phyloP scores from a whole-genome alignment of 2,797 vertebrate species.

The Numenius phaeopus region DNA sequence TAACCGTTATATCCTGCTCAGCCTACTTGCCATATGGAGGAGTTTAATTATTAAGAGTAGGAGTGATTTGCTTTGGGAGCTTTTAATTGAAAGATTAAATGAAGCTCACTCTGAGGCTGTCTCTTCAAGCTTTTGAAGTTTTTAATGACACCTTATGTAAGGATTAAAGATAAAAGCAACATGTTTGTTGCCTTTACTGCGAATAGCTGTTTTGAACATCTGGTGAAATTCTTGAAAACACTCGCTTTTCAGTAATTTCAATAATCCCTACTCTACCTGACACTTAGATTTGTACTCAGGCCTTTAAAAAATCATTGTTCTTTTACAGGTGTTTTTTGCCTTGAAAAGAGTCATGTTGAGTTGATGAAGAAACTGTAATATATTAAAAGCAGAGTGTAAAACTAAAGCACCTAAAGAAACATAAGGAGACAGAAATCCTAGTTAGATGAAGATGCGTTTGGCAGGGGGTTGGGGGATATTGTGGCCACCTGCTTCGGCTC shows the following conservation, averaged over 20 bases:
- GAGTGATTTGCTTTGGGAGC: conserved; percentile 55
- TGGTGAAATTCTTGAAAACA: not conserved
- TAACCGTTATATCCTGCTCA: conserved; percentile 51
- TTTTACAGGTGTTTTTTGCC: not conserved
- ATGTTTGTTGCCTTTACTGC: not conserved
- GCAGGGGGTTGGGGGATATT: not conserved
- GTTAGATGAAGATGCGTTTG: not conserved
- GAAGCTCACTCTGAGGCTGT: conserved; percentile 7
- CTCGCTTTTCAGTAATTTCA: not conserved
- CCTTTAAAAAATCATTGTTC: not conserved
- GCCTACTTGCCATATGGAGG: conserved; percentile 67
- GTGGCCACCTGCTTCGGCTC: not conserved
- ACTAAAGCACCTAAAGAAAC: not conserved
- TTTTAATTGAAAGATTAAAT: conserved; percentile 64
- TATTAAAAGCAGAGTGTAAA: not conserved
- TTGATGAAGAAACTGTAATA: not conserved
- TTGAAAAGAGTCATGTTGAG: not conserved
- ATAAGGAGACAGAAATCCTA: not conserved
- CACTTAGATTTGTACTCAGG: not conserved
- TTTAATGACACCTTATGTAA: conserved; percentile 41
- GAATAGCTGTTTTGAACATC: not conserved
- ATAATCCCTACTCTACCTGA: not conserved
- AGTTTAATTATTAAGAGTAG: conserved; percentile 70
- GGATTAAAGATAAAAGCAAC: not conserved
- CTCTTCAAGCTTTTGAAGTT: conserved; percentile 24